Evolutionary conservation across 2,888 invertebrate species (phyloP), one percentile per base, ranked within the genome.

Genomic region (Dorcus hopei): DNA sequence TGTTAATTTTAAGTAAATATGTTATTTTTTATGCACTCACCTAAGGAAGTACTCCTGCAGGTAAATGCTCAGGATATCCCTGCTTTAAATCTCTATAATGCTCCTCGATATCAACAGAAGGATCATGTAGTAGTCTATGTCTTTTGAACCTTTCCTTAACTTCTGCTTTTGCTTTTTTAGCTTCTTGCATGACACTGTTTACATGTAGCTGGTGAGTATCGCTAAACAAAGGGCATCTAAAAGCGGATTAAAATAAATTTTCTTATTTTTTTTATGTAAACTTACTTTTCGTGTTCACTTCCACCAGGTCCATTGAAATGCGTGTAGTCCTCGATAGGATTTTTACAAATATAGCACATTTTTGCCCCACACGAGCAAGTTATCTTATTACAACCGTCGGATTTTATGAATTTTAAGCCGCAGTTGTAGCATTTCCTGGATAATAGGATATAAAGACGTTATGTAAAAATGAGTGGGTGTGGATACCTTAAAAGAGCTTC

Each of bases 361-460:
- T 62, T 65, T 3, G 81, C 81, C 0, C 84, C 84, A 68, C 85
- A 85, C 0, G 72, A 60, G 65, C 85, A 85, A 1, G 77, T 79
- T 79, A 85, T 84, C 66, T 81, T 82, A 65, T 85, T 85, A 67
- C 85, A 85, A 1, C 84, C 84, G 55, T 80, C 80, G 51, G 77
- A 78, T 69, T 84, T 84, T 61, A 82, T 79, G 65, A 82, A 84
- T 43, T 79, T 77, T 38, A 74, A 72, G 1, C 73, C 70, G 59
- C 84, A 83, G 33, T 74, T 74, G 62, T 74, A 79, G 68, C 83
- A 83, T 59, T 75, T 79, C 43, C 82, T 78, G 48, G 23, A 54
- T 39, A 39, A 23, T 48, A 11, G 11, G 16, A 14, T 14, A 14
- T 23, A 19, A 19, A 33, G 8, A 9, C 2, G 8, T n/a, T 9